These are phyloP conservation scores for Darevskia nairensis DNA, from an alignment of 2,797 vertebrate species.

Conservation along the genomic window DNA sequence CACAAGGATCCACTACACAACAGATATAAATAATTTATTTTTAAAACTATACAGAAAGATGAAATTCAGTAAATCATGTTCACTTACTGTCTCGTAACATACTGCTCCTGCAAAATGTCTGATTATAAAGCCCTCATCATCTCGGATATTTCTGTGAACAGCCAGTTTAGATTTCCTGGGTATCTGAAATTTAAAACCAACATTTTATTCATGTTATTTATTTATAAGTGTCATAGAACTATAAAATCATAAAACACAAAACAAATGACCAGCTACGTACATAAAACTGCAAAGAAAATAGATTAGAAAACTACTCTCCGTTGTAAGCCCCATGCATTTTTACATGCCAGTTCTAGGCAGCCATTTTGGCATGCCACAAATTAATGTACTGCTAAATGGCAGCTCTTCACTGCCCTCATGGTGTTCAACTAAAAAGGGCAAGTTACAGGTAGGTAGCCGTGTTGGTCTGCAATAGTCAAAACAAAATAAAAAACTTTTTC, in stretches of 20 bases:
- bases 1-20: neutral
- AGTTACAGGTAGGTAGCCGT: too few species aligned
- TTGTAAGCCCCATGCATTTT: too few species aligned
- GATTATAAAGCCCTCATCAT: constrained; percentile 96
- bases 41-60: neutral
- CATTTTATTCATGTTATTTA: neutral
- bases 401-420: neutral
- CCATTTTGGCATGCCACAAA: neutral
- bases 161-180: constrained; percentile 96
- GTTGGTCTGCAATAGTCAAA: too few species aligned
- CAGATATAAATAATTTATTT: neutral
- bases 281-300: neutral
- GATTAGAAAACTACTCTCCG: neutral
- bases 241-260: too few species aligned
- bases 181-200: constrained; percentile 80
- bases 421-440: neutral
- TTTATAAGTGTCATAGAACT: too few species aligned
- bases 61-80: neutral
- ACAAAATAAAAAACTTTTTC: too few species aligned
- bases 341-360: neutral
- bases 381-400: neutral
- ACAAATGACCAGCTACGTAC: constrained; percentile 30
- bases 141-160: constrained; percentile 94
- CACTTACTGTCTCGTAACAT: constrained; percentile 94
- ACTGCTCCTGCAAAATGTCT: constrained; percentile 97